Percentiles rank a stretch among this genome's conserved stretches.
Evolutionary conservation across 2,888 invertebrate genomes (phyloP).

Genomic region (Epirrita christyi): DNA sequence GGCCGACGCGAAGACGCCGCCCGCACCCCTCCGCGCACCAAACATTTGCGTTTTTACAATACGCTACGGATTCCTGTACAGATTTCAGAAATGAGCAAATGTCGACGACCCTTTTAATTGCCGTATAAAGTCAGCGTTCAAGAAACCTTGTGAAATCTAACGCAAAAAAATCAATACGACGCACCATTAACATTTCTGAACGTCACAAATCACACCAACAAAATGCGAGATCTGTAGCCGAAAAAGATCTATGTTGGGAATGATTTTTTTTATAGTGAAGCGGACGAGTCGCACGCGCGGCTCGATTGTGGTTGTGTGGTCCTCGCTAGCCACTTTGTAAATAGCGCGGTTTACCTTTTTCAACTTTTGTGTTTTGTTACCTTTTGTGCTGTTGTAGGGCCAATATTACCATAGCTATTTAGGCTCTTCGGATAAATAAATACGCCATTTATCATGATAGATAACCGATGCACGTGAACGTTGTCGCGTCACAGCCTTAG

Average conservation of each 20-base stretch:
- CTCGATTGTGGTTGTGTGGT: constrained; percentile 84
- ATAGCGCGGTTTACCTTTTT: constrained; percentile 85
- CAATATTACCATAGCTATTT: constrained; percentile 85
- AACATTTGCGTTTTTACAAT: constrained; percentile 70
- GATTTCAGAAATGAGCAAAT: constrained; percentile 31
- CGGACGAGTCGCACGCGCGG: constrained; percentile 83
- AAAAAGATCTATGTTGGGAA: constrained; percentile 82
- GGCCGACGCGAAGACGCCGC: constrained; percentile 28
- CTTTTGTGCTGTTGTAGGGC: constrained; percentile 85
- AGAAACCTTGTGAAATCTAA: constrained; percentile 34
- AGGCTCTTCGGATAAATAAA: constrained; percentile 84
- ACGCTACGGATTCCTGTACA: constrained; percentile 40
- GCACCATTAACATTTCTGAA: constrained; percentile 81
- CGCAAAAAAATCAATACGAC: constrained; percentile 66
- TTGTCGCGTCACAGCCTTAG: constrained; percentile 68
- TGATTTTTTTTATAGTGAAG: constrained; percentile 74
- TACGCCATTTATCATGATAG: constrained; percentile 85
- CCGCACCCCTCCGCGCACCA: constrained; percentile 46
- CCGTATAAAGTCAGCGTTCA: constrained; percentile 32
- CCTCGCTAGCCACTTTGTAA: constrained; percentile 85
- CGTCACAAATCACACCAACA: constrained; percentile 84
- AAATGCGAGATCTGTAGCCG: constrained; percentile 83
- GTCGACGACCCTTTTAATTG: constrained; percentile 30
- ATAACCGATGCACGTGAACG: constrained; percentile 80
- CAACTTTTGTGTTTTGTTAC: constrained; percentile 85